These are phyloP conservation scores for Emydura subglobosa DNA, from an alignment of 2,113 vertebrate species.

Conservation along the genomic window DNA sequence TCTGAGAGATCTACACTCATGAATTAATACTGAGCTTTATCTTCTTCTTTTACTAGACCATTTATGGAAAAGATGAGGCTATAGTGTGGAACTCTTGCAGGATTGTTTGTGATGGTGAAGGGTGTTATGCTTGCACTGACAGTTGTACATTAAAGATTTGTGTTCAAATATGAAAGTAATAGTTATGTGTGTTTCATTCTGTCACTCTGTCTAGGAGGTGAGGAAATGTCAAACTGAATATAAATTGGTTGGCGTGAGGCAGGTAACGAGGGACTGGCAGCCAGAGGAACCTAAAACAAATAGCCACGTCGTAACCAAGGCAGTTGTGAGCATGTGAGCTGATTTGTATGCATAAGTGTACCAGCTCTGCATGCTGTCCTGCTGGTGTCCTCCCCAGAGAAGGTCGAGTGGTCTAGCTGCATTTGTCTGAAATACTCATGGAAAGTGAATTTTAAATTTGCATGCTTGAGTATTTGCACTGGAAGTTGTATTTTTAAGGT, in stretches of 20 bases:
- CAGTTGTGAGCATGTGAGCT: fast-evolving
- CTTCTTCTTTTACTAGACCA: background rate
- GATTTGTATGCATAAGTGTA: background rate
- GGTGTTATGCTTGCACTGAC: background rate
- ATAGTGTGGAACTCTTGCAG: background rate
- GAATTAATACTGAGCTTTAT: background rate
- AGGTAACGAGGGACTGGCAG: background rate
- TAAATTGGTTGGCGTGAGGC: background rate
- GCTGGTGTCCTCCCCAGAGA: background rate
- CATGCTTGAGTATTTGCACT: slow-evolving; percentile 33
- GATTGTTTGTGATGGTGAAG: background rate
- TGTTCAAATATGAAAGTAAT: background rate
- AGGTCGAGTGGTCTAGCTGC: background rate
- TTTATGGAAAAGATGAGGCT: background rate
- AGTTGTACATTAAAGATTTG: background rate
- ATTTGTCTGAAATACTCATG: background rate
- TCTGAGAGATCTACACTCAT: background rate
- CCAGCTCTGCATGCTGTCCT: background rate
- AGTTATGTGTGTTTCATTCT: fast-evolving
- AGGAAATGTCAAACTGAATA: fast-evolving
- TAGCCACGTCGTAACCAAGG: background rate
- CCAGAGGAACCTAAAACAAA: background rate
- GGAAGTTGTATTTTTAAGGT: background rate
- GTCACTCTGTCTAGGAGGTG: background rate
- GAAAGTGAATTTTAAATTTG: slow-evolving; percentile 5